These are phyloP conservation scores for Tolypeutes matacus DNA, from an alignment of 2,797 vertebrate species.

Conservation along the genomic window DNA sequence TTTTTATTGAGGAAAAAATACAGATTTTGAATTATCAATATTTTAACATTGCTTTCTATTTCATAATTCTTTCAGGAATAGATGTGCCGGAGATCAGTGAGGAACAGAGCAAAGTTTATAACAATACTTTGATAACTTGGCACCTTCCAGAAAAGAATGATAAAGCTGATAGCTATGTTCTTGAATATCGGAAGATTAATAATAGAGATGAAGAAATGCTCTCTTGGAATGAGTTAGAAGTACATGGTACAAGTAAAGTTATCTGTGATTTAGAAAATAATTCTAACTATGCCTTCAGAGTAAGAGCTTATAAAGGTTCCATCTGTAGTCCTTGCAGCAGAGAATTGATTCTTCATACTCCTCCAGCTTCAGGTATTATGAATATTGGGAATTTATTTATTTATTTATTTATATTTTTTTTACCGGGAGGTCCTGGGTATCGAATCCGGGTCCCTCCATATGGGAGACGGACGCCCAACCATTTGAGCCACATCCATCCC, in stretches of 20 bases:
- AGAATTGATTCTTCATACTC: constrained; percentile 93
- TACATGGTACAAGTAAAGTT: constrained; percentile 90
- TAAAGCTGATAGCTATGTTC: constrained; percentile 93
- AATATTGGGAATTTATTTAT: not conserved
- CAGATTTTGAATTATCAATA: not conserved
- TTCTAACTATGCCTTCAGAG: constrained; percentile 94
- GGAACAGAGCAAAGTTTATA: constrained; percentile 93
- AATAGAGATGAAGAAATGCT: constrained; percentile 86
- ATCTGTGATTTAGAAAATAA: constrained; percentile 91
- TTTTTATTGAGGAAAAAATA: constrained; percentile 13
- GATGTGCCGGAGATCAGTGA: constrained; percentile 95
- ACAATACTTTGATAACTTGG: constrained; percentile 95
- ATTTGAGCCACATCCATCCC: too few species aligned
- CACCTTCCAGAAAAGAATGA: constrained; percentile 91
- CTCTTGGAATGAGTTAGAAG: constrained; percentile 89
- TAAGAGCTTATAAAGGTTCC: constrained; percentile 92
- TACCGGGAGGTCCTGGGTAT: too few species aligned
- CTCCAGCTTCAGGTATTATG: constrained; percentile 94
- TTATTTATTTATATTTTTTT: too few species aligned
- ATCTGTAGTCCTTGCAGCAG: constrained; percentile 94
- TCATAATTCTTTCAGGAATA: constrained; percentile 88
- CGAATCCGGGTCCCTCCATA: too few species aligned
- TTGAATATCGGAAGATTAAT: constrained; percentile 93
- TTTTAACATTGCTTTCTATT: constrained; percentile 41
- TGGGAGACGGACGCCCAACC: too few species aligned